Evolutionary conservation across 2,888 invertebrate genomes (phyloP), one percentile per base, ranked within the genome.

Genomic region (Pheosia gnoma): DNA sequence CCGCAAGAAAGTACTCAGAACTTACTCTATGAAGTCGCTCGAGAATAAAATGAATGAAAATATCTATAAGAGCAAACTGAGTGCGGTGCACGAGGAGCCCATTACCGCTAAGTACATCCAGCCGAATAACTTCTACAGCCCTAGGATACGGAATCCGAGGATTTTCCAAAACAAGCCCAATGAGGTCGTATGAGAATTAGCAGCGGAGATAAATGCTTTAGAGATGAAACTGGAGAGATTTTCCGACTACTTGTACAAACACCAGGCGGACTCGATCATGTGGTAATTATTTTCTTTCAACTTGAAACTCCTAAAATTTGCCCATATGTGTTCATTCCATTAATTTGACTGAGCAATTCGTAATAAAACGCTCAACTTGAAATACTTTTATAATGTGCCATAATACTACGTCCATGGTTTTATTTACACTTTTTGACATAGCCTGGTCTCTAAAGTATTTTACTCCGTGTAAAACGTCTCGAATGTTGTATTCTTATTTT

Each of bases 221-320:
- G 93, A 94, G 87, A 88, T 76, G 70, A 93, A 90, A 84, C 79
- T 94, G 62, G 94, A 94, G 69, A 90, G 83, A 68, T 94, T 94
- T 78, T 94, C 94, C 5, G 93, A 94, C 70, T 90, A 93, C 76
- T 75, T 94, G 70, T 86, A 89, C 72, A 94, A 94, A 78, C 91
- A 94, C 64, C 94, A 95, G 79, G 94, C 94, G 0, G 94, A 95
- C 72, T 95, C 95, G 47, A 95, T 95, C 75, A 93, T 95, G 91
- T 95, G 95, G 95, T 95, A 72, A 86, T 59, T 51, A n/a, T 52
- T 13, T n/a, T 11, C 6, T 54, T 38, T 38, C 1, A 52, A 51
- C 7, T 2, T 9, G 43, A 9, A 43, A n/a, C 47, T n/a, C 47
- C 47, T 6, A 49, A 13, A 25, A 47, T 47, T n/a, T 4, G 11